A percentile compares a stretch with the other conserved stretches of the same genome.
Evolutionary conservation across 2,888 invertebrate species (phyloP).

Genomic region (Ormia ochracea): DNA sequence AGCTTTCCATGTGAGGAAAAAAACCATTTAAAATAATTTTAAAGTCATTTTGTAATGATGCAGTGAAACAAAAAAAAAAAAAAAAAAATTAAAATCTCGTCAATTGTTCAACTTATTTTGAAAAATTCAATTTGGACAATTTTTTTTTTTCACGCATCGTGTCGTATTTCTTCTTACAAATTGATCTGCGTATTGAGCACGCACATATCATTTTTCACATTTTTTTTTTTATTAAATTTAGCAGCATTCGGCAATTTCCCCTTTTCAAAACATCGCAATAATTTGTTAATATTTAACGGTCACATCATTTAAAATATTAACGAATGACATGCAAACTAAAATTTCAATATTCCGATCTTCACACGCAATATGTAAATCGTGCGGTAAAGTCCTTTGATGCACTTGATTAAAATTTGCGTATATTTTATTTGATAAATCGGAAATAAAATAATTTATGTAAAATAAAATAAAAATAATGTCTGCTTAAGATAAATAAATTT

Average conservation of each 20-base stretch:
- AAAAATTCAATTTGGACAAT: no score
- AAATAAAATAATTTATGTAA: neutral
- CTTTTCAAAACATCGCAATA: neutral
- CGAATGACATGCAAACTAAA: neutral
- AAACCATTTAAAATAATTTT: no score
- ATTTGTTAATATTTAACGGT: neutral
- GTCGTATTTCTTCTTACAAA: neutral
- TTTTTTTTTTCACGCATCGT: no score
- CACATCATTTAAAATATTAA: constrained; percentile 3
- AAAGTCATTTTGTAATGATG: no score
- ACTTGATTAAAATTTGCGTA: neutral
- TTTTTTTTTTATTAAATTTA: neutral
- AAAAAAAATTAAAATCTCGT: no score
- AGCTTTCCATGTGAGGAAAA: no score
- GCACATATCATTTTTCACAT: neutral
- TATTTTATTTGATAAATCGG: neutral
- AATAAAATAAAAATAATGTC: neutral
- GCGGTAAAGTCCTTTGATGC: neutral
- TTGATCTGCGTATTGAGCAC: neutral
- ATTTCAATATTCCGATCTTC: neutral
- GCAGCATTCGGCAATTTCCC: neutral
- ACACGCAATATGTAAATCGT: neutral
- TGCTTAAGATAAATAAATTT: neutral
- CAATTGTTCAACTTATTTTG: no score
- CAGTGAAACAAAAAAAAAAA: no score